These are phyloP conservation scores for Tyto alba DNA, from an alignment of 2,113 vertebrate species.

Conservation along the genomic window DNA sequence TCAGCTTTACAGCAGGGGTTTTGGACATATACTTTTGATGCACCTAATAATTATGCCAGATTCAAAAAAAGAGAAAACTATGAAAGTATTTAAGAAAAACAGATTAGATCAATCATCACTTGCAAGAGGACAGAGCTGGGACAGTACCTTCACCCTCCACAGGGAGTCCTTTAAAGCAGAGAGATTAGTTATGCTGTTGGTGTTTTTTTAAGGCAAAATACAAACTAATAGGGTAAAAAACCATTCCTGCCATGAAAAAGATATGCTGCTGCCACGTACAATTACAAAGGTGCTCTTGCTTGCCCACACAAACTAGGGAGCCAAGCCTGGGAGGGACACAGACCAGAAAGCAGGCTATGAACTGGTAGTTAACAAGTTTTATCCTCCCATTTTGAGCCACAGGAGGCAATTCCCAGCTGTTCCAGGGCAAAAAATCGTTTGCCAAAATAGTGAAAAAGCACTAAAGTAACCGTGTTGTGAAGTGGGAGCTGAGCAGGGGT, in stretches of 20 bases:
- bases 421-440: neutral
- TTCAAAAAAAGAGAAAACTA: neutral
- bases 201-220: neutral
- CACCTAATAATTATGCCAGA: neutral
- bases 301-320: rapidly evolving
- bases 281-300: neutral
- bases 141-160: neutral
- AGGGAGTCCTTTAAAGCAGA: neutral
- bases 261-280: neutral
- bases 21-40: neutral
- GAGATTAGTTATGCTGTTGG: neutral
- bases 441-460: neutral
- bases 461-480: rapidly evolving
- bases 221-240: neutral
- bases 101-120: neutral
- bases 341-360: neutral
- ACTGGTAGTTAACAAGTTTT: neutral
- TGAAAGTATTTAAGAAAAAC: neutral
- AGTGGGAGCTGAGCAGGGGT: neutral
- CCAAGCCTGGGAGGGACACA: neutral
- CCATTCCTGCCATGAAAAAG: neutral
- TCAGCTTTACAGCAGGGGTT: neutral
- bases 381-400: neutral
- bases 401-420: neutral
- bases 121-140: neutral